Evolutionary conservation across 1,140 invertebrate species (phyloP).

Genomic region (Aricia agestis): DNA sequence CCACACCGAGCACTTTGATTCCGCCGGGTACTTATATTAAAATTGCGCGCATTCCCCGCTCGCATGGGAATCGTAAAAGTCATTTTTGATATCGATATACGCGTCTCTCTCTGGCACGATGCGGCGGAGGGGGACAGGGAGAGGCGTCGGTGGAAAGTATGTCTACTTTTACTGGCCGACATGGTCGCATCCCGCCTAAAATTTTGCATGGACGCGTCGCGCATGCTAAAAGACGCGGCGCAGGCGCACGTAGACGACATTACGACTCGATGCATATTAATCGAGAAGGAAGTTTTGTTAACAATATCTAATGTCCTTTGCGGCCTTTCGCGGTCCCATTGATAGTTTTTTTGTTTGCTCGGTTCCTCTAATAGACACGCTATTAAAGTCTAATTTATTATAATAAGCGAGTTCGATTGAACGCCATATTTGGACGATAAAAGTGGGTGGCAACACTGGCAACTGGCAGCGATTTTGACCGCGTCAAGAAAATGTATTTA

Average conservation of each 20-base stretch:
- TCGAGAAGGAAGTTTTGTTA: slow-evolving; percentile 72
- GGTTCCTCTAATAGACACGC: slow-evolving; percentile 25
- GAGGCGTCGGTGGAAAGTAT: slow-evolving; percentile 53
- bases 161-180: slow-evolving; percentile 59
- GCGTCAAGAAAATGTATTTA: not conserved
- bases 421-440: not conserved
- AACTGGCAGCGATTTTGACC: not conserved
- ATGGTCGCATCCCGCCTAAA: slow-evolving; percentile 72
- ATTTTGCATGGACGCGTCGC: slow-evolving; percentile 72
- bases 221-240: slow-evolving; percentile 64
- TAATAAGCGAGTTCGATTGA: slow-evolving; percentile 1
- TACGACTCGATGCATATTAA: slow-evolving; percentile 72
- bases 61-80: slow-evolving; percentile 69
- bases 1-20: slow-evolving; percentile 68
- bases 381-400: slow-evolving; percentile 29
- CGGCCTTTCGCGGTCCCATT: slow-evolving; percentile 59
- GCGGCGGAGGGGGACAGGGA: slow-evolving; percentile 44
- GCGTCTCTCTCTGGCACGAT: slow-evolving; percentile 55
- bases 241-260: slow-evolving; percentile 61
- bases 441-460: not conserved
- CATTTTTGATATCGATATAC: slow-evolving; percentile 57
- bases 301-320: slow-evolving; percentile 73
- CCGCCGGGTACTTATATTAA: slow-evolving; percentile 72
- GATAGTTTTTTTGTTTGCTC: slow-evolving; percentile 56
- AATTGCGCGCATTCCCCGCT: slow-evolving; percentile 69